phyloP scores from a whole-genome alignment of 2,888 invertebrate species.

The Raillietiella orientalis region DNA sequence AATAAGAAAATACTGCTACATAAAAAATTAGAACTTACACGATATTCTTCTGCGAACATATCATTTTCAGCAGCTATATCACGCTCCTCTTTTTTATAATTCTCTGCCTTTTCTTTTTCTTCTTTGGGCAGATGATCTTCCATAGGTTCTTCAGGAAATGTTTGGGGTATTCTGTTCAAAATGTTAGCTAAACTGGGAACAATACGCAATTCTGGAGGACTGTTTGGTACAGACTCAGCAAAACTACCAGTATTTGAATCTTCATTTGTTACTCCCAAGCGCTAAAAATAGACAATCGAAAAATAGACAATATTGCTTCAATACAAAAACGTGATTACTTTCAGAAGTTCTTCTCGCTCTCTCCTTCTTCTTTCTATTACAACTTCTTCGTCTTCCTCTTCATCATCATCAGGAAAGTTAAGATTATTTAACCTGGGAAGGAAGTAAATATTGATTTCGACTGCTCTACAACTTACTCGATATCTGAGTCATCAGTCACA shows the following conservation, averaged over 20 bases:
- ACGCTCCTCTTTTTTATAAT: constrained; percentile 4
- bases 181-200: neutral
- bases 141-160: too few species aligned
- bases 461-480: too few species aligned
- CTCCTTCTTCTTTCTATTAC: constrained; percentile 63
- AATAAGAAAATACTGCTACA: constrained; percentile 4
- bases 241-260: neutral
- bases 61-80: constrained; percentile 45
- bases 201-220: neutral
- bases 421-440: too few species aligned
- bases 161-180: neutral
- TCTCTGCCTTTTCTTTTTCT: neutral
- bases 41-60: constrained; percentile 36
- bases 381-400: constrained; percentile 58
- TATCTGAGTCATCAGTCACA: neutral
- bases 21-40: constrained; percentile 18
- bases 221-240: neutral
- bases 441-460: too few species aligned
- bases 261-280: constrained; percentile 19
- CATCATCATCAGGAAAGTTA: constrained; percentile 36
- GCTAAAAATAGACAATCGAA: constrained; percentile 12
- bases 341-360: constrained; percentile 53
- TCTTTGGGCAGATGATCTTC: too few species aligned
- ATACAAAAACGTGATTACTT: constrained; percentile 19
- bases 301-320: constrained; percentile 3